phyloP scores from a whole-genome alignment of 2,888 invertebrate species.

The Cheilosia grossa region DNA sequence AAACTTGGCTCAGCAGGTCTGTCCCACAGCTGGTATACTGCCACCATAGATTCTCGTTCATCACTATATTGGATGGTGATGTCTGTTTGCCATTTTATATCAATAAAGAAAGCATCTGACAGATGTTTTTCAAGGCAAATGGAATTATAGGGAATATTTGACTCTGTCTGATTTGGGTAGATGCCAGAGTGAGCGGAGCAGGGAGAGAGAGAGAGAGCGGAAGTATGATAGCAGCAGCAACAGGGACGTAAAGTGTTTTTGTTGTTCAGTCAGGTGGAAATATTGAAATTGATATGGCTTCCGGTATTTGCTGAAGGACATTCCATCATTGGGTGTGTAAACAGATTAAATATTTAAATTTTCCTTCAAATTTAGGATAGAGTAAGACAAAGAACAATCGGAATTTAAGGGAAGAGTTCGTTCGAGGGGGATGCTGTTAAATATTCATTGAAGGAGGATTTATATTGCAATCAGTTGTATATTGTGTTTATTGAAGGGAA shows the following conservation, averaged over 20 bases:
- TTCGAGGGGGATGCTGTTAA: no score
- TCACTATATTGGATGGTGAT: constrained; percentile 22
- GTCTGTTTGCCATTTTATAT: constrained; percentile 61
- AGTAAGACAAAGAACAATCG: no score
- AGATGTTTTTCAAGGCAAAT: constrained; percentile 66
- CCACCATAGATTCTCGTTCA: not conserved
- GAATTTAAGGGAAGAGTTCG: no score
- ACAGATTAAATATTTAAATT: constrained; percentile 55
- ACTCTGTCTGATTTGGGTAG: constrained; percentile 31
- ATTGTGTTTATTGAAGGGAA: no score
- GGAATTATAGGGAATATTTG: constrained; percentile 52
- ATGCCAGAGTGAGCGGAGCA: constrained; percentile 8
- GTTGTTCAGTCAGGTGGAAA: constrained; percentile 37
- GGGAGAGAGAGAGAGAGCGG: not conserved
- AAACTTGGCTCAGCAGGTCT: constrained; percentile 50
- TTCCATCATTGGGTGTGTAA: constrained; percentile 38
- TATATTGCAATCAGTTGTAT: no score
- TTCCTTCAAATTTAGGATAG: not conserved
- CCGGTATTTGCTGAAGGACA: constrained; percentile 45
- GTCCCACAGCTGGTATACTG: not conserved
- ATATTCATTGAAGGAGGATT: no score
- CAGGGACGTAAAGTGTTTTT: constrained; percentile 45
- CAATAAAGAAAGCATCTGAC: constrained; percentile 69
- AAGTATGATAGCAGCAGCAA: not conserved
- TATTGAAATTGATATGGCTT: constrained; percentile 31